Conservation (phyloP, 2,113 vertebrate genomes). For the Saccopteryx bilineata region DNA sequence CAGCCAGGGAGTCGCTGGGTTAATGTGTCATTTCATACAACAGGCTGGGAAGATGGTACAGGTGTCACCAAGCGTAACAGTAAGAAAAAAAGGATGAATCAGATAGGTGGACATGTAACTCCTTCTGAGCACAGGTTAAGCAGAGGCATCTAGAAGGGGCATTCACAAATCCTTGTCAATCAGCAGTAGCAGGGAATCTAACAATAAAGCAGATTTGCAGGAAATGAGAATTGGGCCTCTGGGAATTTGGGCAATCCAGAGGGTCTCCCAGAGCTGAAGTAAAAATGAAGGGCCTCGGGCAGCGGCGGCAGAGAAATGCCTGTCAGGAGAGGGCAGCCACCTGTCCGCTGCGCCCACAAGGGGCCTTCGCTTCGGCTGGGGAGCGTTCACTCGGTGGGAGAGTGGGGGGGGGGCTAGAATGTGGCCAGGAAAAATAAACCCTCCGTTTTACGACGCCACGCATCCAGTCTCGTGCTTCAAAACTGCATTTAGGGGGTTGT, state of each 20-base stretch:
- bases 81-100: neutral
- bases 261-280: neutral
- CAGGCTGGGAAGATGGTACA: neutral
- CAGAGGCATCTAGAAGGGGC: neutral
- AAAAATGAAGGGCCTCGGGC: neutral
- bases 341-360: neutral
- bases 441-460: slow-evolving; percentile 54
- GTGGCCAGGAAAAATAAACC: slow-evolving; percentile 55
- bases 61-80: neutral
- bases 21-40: neutral
- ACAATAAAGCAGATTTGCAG: neutral
- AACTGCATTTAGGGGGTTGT: neutral
- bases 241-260: too few relatives aligned
- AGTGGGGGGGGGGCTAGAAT: neutral
- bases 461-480: slow-evolving; percentile 64
- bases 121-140: neutral
- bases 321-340: neutral
- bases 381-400: too few relatives aligned
- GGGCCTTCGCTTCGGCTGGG: too few relatives aligned
- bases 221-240: slow-evolving; percentile 25
- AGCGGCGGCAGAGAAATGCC: slow-evolving; percentile 35
- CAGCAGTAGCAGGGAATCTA: neutral
- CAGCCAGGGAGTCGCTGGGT: neutral
- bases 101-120: neutral
- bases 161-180: neutral